Percentiles rank a stretch among this genome's conserved stretches.
Evolutionary conservation across 1,140 invertebrate genomes (phyloP).

Genomic region (Drosophila navojoa): DNA sequence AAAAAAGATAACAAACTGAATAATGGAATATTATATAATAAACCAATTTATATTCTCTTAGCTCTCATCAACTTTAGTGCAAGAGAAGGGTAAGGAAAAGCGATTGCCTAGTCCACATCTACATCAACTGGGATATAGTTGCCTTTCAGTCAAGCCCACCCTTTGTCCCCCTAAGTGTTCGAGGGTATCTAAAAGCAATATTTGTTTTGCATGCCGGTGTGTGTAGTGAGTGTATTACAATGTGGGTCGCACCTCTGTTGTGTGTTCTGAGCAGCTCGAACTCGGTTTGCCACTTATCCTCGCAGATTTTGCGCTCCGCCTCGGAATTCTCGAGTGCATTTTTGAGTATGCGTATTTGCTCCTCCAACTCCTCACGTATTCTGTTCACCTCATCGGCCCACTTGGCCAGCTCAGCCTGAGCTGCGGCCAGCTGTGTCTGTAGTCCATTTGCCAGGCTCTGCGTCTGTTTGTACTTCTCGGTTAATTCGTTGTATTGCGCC

Average conservation of each 20-base stretch:
- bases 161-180: background rate
- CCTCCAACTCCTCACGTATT: conserved; percentile 84
- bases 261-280: conserved; percentile 86
- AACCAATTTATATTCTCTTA: too few relatives aligned
- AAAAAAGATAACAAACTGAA: too few relatives aligned
- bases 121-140: too few relatives aligned
- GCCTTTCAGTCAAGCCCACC: background rate
- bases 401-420: conserved; percentile 67
- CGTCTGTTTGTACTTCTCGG: conserved; percentile 84
- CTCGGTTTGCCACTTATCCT: conserved; percentile 87
- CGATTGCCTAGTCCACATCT: background rate
- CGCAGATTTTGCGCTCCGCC: conserved; percentile 85
- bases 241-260: conserved; percentile 63
- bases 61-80: background rate
- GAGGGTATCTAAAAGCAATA: conserved; percentile 1
- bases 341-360: conserved; percentile 84
- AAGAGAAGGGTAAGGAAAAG: background rate
- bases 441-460: conserved; percentile 79
- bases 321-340: conserved; percentile 86
- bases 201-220: background rate
- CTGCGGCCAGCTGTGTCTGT: conserved; percentile 71
- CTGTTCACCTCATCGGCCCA: conserved; percentile 82
- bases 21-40: too few relatives aligned
- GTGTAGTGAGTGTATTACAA: background rate
- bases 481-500: conserved; percentile 84